Evolutionary conservation across 2,888 invertebrate species (phyloP).

Genomic region (Lithophane socia): DNA sequence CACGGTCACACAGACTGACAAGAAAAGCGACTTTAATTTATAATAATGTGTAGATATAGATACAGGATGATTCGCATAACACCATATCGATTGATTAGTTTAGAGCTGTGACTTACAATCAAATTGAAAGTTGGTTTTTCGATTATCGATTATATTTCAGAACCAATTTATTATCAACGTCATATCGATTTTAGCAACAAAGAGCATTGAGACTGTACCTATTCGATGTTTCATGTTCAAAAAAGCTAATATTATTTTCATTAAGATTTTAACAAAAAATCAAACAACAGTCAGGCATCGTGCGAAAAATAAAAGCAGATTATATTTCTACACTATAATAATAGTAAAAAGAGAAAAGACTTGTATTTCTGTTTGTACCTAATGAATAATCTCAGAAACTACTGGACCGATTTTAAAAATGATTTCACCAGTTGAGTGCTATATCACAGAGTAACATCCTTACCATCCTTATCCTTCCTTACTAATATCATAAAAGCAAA

Average conservation of each 20-base stretch:
- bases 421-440: too few species aligned
- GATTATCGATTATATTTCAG: neutral
- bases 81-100: neutral
- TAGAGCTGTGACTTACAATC: neutral
- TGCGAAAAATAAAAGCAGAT: neutral
- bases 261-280: neutral
- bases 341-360: too few species aligned
- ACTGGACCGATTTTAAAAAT: too few species aligned
- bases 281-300: neutral
- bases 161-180: neutral
- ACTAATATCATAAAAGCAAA: too few species aligned
- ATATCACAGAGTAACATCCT: too few species aligned
- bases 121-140: constrained; percentile 2
- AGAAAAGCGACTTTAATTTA: neutral
- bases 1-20: neutral
- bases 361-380: too few species aligned
- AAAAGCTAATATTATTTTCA: neutral
- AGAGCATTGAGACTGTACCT: neutral
- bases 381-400: too few species aligned
- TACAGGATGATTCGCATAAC: too few species aligned
- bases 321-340: too few species aligned
- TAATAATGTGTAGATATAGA: too few species aligned
- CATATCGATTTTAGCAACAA: neutral
- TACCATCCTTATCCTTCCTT: too few species aligned
- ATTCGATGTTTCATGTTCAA: neutral